Evolutionary conservation across 1,140 invertebrate species (phyloP).

Genomic region (Drosophila ambigua): DNA sequence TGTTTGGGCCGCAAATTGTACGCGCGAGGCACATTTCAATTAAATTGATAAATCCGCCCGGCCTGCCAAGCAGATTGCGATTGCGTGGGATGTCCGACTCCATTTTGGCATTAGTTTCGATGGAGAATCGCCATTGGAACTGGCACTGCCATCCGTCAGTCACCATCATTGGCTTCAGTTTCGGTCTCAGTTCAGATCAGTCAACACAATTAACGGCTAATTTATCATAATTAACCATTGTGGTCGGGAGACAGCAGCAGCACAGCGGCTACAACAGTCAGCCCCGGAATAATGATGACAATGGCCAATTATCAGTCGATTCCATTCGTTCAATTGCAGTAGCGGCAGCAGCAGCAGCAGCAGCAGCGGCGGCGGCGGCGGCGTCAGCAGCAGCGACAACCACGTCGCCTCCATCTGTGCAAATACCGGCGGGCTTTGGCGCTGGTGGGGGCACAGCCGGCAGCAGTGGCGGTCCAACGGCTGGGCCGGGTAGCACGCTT

Average conservation of each 20-base stretch:
- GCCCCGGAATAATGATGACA: constrained; percentile 55
- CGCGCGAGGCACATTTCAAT: constrained; percentile 40
- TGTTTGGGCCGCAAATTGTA: constrained; percentile 40
- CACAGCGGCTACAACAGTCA: constrained; percentile 12
- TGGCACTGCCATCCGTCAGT: constrained; percentile 34
- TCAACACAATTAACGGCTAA: constrained; percentile 80
- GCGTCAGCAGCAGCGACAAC: constrained; percentile 48
- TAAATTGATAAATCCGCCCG: constrained; percentile 59
- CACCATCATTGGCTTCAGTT: too few species aligned
- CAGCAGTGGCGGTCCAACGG: constrained; percentile 77
- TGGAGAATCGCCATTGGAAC: constrained; percentile 15
- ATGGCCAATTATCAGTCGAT: constrained; percentile 74
- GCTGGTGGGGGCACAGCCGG: constrained; percentile 82
- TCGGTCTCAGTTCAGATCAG: constrained; percentile 43
- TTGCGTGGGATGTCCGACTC: constrained; percentile 35
- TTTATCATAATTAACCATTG: constrained; percentile 83
- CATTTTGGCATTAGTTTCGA: constrained; percentile 23
- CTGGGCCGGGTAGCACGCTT: constrained; percentile 85
- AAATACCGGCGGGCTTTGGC: constrained; percentile 84
- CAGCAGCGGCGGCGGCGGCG: constrained; percentile 50
- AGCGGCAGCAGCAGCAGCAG: constrained; percentile 53
- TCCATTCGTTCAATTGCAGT: constrained; percentile 82
- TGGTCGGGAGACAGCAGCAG: constrained; percentile 32
- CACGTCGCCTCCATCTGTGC: constrained; percentile 72
- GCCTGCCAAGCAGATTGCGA: constrained; percentile 15